A percentile compares a stretch with the other conserved stretches of the same genome.
Evolutionary conservation across 2,888 invertebrate species (phyloP).

Genomic region (Acanthosepion lycidas): DNA sequence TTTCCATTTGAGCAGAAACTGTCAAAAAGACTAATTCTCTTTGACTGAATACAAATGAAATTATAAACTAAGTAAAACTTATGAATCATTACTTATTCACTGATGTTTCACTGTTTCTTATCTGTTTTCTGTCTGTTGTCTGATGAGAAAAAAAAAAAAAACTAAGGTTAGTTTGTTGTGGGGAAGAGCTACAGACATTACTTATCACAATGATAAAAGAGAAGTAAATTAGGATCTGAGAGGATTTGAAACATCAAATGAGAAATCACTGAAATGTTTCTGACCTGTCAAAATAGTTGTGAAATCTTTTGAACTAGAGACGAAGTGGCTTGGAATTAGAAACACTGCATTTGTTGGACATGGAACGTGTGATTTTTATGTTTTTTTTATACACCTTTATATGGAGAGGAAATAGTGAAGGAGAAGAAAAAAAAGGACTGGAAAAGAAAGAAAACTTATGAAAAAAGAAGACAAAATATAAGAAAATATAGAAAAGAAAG

Average conservation of each 20-base stretch:
- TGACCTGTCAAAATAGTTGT: not conserved
- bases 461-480: too few species aligned
- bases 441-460: too few species aligned
- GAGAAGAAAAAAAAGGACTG: too few species aligned
- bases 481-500: too few species aligned
- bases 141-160: not conserved
- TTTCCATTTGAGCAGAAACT: too few species aligned
- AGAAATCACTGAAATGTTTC: not conserved
- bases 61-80: not conserved
- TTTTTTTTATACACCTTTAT: not conserved
- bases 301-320: not conserved
- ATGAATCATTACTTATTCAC: not conserved
- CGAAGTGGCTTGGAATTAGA: not conserved
- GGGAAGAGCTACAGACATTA: not conserved
- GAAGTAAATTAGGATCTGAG: not conserved
- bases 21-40: not conserved
- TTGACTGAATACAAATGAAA: not conserved
- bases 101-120: not conserved
- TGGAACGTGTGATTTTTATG: not conserved
- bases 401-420: too few species aligned
- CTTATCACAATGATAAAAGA: not conserved
- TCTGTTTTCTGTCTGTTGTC: not conserved
- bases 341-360: not conserved
- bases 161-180: not conserved
- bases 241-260: slow-evolving; percentile 20